These are phyloP conservation scores for Cartodere bifasciata DNA, from an alignment of 2,888 invertebrate species.

Conservation along the genomic window DNA sequence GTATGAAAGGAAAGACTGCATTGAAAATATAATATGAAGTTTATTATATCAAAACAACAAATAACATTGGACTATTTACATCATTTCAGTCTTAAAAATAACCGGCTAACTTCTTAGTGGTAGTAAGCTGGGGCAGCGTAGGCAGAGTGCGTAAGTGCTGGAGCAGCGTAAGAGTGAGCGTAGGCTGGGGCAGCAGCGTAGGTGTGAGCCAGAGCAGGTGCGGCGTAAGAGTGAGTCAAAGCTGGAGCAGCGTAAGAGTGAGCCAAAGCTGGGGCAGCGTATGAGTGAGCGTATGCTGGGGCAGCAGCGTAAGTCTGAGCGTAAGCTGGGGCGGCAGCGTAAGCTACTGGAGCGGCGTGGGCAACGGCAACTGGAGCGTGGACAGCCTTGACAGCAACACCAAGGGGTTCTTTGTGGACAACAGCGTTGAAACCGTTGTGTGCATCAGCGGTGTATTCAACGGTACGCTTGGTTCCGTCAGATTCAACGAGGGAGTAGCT, in stretches of 20 bases:
- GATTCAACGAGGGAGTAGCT: constrained; percentile 40
- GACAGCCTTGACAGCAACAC: constrained; percentile 24
- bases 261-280: constrained; percentile 18
- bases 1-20: too few species aligned
- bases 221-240: constrained; percentile 16
- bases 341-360: constrained; percentile 20
- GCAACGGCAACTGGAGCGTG: constrained; percentile 11
- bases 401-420: too few species aligned
- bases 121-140: constrained; percentile 24
- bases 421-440: constrained; percentile 40
- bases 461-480: constrained; percentile 39
- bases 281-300: constrained; percentile 11
- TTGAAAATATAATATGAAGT: too few species aligned
- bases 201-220: constrained; percentile 15
- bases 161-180: constrained; percentile 7
- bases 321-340: constrained; percentile 30
- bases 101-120: too few species aligned
- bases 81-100: too few species aligned
- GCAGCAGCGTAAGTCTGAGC: constrained; percentile 17
- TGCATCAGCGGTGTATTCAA: constrained; percentile 40
- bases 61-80: too few species aligned
- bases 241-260: constrained; percentile 15
- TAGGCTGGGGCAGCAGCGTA: too few species aligned
- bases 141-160: too few species aligned
- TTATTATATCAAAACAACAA: too few species aligned